These are phyloP conservation scores for Notothenia rossii DNA, from an alignment of 2,113 vertebrate species.

Conservation along the genomic window DNA sequence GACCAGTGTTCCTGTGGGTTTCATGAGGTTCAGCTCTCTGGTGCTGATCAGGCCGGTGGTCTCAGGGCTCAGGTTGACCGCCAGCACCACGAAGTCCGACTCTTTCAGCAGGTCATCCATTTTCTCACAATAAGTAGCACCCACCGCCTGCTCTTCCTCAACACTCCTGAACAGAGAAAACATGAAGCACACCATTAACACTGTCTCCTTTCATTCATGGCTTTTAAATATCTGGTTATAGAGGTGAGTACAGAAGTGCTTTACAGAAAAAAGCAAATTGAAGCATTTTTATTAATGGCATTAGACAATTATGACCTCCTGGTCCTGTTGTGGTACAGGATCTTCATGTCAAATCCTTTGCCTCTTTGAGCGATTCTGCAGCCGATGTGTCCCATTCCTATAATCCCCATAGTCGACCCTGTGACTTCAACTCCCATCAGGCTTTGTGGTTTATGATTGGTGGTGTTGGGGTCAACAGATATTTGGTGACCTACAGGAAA, in stretches of 20 bases:
- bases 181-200: neutral
- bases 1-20: slow-evolving; percentile 74
- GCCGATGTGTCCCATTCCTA: slow-evolving; percentile 74
- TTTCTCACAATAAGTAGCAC: slow-evolving; percentile 56
- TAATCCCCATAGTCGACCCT: slow-evolving; percentile 72
- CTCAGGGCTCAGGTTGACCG: slow-evolving; percentile 61
- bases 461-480: slow-evolving; percentile 36
- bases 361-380: slow-evolving; percentile 66
- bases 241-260: neutral
- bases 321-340: slow-evolving; percentile 70
- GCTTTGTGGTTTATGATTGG: neutral
- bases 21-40: slow-evolving; percentile 77
- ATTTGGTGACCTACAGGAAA: slow-evolving; percentile 56
- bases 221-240: neutral
- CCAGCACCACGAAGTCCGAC: slow-evolving; percentile 70
- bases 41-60: slow-evolving; percentile 65
- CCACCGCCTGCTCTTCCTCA: slow-evolving; percentile 62
- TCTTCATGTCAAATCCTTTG: slow-evolving; percentile 75
- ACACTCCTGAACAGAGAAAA: slow-evolving; percentile 44
- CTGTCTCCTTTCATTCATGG: neutral
- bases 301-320: slow-evolving; percentile 38
- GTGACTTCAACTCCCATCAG: slow-evolving; percentile 68
- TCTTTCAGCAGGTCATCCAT: slow-evolving; percentile 67
- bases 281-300: no score
- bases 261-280: no score